These are phyloP conservation scores for Drosophila jambulina DNA, from an alignment of 1,140 invertebrate species.

Conservation along the genomic window DNA sequence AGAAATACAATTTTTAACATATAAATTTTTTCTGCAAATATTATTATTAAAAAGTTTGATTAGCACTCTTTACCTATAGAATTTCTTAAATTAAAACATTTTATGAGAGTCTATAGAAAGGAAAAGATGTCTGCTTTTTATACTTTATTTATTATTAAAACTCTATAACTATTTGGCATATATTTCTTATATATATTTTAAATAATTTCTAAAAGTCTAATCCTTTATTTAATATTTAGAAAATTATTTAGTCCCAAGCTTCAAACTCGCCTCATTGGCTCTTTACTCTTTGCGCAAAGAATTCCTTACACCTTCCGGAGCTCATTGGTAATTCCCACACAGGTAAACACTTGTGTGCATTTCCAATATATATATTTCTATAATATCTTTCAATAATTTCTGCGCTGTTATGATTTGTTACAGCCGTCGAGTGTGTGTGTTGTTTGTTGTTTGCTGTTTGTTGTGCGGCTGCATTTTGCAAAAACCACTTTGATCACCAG, in stretches of 20 bases:
- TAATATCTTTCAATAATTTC: slow-evolving; percentile 49
- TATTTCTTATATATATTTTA: too few species aligned
- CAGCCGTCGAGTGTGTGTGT: slow-evolving; percentile 23
- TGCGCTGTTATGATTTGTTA: slow-evolving; percentile 61
- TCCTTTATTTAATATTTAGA: not conserved
- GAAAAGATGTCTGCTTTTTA: too few species aligned
- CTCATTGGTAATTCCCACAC: slow-evolving; percentile 48
- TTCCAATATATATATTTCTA: slow-evolving; percentile 20
- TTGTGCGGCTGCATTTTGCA: slow-evolving; percentile 66
- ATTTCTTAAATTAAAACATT: too few species aligned
- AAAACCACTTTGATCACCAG: slow-evolving; percentile 79
- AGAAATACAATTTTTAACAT: too few species aligned
- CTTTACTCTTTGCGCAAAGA: not conserved
- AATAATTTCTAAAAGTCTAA: not conserved
- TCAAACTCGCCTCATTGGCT: not conserved
- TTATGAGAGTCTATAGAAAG: too few species aligned
- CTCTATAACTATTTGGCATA: too few species aligned
- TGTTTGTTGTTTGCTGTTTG: slow-evolving; percentile 27
- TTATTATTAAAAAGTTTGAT: too few species aligned
- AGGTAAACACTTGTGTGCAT: slow-evolving; percentile 38
- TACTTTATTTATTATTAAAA: too few species aligned
- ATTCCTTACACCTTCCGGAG: not conserved
- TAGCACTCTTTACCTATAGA: too few species aligned
- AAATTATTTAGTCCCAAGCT: not conserved
- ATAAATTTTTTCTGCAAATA: too few species aligned